Evolutionary conservation across 2,888 invertebrate genomes (phyloP), one percentile per base, ranked within the genome.

Genomic region (Schizaphis graminum): DNA sequence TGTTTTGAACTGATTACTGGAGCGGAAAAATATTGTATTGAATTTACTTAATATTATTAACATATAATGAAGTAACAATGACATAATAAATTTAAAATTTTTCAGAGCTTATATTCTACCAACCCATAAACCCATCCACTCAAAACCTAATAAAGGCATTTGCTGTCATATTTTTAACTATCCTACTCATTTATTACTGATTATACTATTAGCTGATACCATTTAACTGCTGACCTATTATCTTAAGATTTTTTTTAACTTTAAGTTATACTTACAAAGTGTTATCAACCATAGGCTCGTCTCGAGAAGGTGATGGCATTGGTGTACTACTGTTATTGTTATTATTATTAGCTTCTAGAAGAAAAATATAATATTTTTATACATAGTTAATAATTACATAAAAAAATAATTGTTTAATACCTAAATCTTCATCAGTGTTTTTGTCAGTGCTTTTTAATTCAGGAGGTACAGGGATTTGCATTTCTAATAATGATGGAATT

Each of bases 401-500:
- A 35, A 86, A 86, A 61, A 88, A 77, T 86, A 88, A 89, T n/a
- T 44, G 13, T 13, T 28, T 77, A 28, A 61, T 91, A 94, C 94
- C 94, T 86, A 35, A 7, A 67, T 94, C 91, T 49, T 94, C 94
- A 85, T 85, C 85, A 28, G 47, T 11, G 47, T 57, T 93, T 85
- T 89, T 93, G 0, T 94, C 94, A 41, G 85, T 94, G n/a, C 61
- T 85, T 91, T 94, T 94, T 91, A 95, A 90, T 91, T 95, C 95
- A 10, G 94, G 95, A 44, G 95, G 95, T n/a, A 95, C 94, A 41
- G 96, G 95, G 53, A 96, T 95, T 94, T 96, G 96, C 28, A 96
- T 95, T 89, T 96, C 96, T 93, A 96, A 96, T 7, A 96, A 95
- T 95, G 96, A 96, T 21, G 96, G 96, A 77, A 95, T 95, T 94